Evolutionary conservation across 2,888 invertebrate genomes (phyloP).

Genomic region (Subacronicta megacephala): DNA sequence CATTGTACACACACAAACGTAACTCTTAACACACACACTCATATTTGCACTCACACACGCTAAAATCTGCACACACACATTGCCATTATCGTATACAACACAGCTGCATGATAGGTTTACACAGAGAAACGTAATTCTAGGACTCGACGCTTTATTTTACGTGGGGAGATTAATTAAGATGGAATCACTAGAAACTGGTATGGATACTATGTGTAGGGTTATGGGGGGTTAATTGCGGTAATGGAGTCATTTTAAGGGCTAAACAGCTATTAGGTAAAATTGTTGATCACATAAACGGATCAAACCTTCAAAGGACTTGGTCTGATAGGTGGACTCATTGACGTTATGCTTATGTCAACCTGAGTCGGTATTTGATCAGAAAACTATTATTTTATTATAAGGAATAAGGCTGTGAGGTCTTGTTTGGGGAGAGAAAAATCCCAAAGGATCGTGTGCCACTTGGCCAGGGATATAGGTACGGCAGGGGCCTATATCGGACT

Average conservation of each 20-base stretch:
- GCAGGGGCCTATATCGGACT: too few relatives aligned
- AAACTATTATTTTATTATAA: too few relatives aligned
- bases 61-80: neutral
- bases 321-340: too few relatives aligned
- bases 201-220: constrained; percentile 10
- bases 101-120: constrained; percentile 31
- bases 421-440: too few relatives aligned
- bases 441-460: too few relatives aligned
- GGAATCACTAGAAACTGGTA: constrained; percentile 29
- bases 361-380: too few relatives aligned
- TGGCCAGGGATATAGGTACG: too few relatives aligned
- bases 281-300: neutral
- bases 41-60: constrained; percentile 8
- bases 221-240: constrained; percentile 32
- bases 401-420: too few relatives aligned
- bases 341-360: too few relatives aligned
- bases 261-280: neutral
- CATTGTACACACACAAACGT: constrained; percentile 2
- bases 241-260: constrained; percentile 4
- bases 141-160: constrained; percentile 17
- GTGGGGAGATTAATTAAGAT: constrained; percentile 35
- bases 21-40: constrained; percentile 4
- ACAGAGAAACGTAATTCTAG: constrained; percentile 47
- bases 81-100: constrained; percentile 20
- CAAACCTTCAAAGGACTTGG: too few relatives aligned